Percentiles rank a stretch among this genome's conserved stretches.
phyloP scores from a whole-genome alignment of 2,797 vertebrate genomes.

The Taeniopygia guttata region DNA sequence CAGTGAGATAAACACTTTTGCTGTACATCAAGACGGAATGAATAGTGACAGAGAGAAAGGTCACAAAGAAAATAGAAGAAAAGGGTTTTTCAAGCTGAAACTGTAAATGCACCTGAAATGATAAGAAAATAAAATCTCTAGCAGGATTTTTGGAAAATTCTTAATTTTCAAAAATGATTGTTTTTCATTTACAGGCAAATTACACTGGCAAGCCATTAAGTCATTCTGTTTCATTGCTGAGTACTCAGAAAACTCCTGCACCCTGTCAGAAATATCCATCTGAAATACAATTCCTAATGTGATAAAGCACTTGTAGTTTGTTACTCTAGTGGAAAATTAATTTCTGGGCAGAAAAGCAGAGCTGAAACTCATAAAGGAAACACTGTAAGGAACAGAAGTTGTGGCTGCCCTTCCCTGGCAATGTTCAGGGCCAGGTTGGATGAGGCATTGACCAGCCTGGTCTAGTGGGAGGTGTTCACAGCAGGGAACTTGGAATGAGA shows the following conservation, averaged over 20 bases:
- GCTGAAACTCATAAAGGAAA: not conserved
- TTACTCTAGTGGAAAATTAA: not conserved
- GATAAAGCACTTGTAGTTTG: not conserved
- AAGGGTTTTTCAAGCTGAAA: not conserved
- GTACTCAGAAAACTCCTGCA: not conserved
- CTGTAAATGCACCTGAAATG: not conserved
- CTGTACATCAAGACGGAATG: not conserved
- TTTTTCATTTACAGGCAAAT: not conserved
- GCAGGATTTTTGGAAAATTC: not conserved
- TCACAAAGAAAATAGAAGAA: not conserved
- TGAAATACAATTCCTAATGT: not conserved
- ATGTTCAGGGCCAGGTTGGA: not conserved
- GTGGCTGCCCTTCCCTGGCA: not conserved
- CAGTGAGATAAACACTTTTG: not conserved
- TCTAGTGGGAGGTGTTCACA: not conserved
- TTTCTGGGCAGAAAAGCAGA: not conserved
- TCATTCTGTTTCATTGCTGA: not conserved
- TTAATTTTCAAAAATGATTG: not conserved
- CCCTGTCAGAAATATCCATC: not conserved
- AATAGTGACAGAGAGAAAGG: not conserved
- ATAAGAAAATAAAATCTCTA: not conserved
- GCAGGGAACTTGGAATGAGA: not conserved
- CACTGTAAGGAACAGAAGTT: not conserved
- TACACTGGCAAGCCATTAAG: not conserved
- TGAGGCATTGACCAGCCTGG: not conserved